Conservation (phyloP, 2,888 invertebrate genomes). For the Pyrochroa serraticornis region DNA sequence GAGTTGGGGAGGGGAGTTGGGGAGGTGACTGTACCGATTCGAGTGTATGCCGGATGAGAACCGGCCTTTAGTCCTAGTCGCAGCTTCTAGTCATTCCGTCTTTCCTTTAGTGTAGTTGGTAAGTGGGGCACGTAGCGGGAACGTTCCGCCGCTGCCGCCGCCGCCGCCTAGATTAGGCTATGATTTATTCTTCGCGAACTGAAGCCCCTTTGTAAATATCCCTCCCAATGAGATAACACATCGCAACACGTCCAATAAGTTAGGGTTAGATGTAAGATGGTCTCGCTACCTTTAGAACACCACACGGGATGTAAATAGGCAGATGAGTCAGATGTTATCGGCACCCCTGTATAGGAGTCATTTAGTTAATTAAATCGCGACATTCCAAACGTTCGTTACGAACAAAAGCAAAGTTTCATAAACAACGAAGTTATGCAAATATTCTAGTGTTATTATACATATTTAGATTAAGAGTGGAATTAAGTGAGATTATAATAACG, state of each 20-base stretch:
- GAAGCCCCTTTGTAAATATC: constrained; percentile 56
- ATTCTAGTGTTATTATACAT: constrained; percentile 49
- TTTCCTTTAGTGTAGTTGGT: constrained; percentile 39
- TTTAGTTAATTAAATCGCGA: constrained; percentile 44
- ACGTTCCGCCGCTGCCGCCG: constrained; percentile 47
- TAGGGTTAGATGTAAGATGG: constrained; percentile 53
- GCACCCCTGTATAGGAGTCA: constrained; percentile 42
- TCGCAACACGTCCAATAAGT: constrained; percentile 61
- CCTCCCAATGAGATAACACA: constrained; percentile 55
- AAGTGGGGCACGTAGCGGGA: constrained; percentile 49
- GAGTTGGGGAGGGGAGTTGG: constrained; percentile 31
- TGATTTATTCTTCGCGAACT: constrained; percentile 55
- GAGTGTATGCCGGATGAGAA: constrained; percentile 49
- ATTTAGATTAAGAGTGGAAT: constrained; percentile 49
- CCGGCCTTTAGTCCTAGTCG: constrained; percentile 8
- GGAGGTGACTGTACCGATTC: constrained; percentile 39
- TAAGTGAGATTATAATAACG: constrained; percentile 45
- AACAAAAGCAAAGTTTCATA: constrained; percentile 58
- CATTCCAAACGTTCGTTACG: constrained; percentile 49
- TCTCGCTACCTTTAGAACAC: constrained; percentile 52
- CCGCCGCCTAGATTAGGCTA: constrained; percentile 52
- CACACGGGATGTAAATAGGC: constrained; percentile 45
- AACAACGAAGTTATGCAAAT: constrained; percentile 59
- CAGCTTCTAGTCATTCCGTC: constrained; percentile 31
- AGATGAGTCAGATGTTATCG: constrained; percentile 46